Percentiles rank a stretch among this genome's conserved stretches.
These are phyloP conservation scores for Acrossocheilus fasciatus DNA, from an alignment of 2,797 vertebrate genomes.

Conservation along the genomic window DNA sequence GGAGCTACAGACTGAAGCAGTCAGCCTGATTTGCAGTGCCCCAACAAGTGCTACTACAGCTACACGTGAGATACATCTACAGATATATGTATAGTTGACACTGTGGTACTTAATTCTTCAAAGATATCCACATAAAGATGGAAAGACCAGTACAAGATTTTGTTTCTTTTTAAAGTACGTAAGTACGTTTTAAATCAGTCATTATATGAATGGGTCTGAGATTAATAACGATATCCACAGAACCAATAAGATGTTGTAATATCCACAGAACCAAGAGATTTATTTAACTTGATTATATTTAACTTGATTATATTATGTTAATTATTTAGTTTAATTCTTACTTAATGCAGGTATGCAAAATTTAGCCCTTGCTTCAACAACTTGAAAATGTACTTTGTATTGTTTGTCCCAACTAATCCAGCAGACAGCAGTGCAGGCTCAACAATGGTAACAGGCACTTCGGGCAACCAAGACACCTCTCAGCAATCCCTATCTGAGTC, in stretches of 20 bases:
- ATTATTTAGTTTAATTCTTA: not conserved
- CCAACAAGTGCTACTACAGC: conserved; percentile 81
- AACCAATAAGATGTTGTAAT: not conserved
- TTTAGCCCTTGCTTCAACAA: not conserved
- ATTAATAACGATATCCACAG: not conserved
- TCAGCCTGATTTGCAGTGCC: conserved; percentile 79
- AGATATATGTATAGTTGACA: not conserved
- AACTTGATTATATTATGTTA: not conserved
- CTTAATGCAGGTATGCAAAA: not conserved
- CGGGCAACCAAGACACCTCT: conserved; percentile 86
- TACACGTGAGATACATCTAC: conserved; percentile 82
- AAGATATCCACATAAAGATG: not conserved
- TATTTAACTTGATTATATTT: not conserved
- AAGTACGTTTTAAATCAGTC: not conserved
- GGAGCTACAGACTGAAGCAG: conserved; percentile 85
- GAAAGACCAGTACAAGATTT: not conserved
- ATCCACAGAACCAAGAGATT: not conserved
- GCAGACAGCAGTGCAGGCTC: conserved; percentile 88
- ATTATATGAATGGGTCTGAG: not conserved
- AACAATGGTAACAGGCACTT: conserved; percentile 84
- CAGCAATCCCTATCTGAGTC: conserved; percentile 85
- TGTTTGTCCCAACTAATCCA: conserved; percentile 65
- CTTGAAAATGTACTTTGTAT: conserved; percentile 14
- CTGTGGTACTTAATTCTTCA: not conserved
- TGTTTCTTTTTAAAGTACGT: not conserved